A percentile compares a stretch with the other conserved stretches of the same genome.
phyloP scores from a whole-genome alignment of 2,797 vertebrate genomes.

The Gambusia yucatana region DNA sequence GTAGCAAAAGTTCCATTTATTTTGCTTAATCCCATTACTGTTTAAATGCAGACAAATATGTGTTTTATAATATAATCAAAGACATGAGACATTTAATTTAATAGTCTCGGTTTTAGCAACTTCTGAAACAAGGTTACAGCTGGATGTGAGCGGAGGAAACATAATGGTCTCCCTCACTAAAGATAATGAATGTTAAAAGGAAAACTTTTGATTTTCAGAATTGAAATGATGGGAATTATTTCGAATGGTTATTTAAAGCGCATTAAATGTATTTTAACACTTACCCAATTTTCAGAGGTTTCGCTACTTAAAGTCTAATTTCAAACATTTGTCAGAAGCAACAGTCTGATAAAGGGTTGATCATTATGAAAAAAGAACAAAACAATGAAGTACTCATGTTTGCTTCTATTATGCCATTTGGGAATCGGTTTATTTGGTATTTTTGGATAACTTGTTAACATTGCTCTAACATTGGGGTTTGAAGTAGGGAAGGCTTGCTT shows the following conservation, averaged over 20 bases:
- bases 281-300: not conserved
- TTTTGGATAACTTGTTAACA: not conserved
- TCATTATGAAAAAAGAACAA: not conserved
- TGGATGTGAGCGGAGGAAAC: slow-evolving; percentile 14
- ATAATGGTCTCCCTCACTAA: slow-evolving; percentile 6
- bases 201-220: slow-evolving; percentile 13
- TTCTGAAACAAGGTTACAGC: slow-evolving; percentile 6
- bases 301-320: too few relatives aligned
- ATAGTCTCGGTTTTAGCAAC: slow-evolving; percentile 8
- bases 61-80: slow-evolving; percentile 24
- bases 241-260: not conserved
- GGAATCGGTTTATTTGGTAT: not conserved
- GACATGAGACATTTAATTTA: slow-evolving; percentile 18
- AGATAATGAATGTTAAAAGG: slow-evolving; percentile 40
- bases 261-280: not conserved
- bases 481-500: not conserved
- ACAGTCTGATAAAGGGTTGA: not conserved
- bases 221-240: not conserved
- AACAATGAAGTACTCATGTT: not conserved
- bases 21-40: slow-evolving; percentile 18
- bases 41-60: slow-evolving; percentile 14
- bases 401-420: not conserved
- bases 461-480: not conserved
- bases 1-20: slow-evolving; percentile 34
- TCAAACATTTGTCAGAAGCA: too few relatives aligned